Conservation (phyloP, 2,797 vertebrate species). For the Cossypha caffra region DNA sequence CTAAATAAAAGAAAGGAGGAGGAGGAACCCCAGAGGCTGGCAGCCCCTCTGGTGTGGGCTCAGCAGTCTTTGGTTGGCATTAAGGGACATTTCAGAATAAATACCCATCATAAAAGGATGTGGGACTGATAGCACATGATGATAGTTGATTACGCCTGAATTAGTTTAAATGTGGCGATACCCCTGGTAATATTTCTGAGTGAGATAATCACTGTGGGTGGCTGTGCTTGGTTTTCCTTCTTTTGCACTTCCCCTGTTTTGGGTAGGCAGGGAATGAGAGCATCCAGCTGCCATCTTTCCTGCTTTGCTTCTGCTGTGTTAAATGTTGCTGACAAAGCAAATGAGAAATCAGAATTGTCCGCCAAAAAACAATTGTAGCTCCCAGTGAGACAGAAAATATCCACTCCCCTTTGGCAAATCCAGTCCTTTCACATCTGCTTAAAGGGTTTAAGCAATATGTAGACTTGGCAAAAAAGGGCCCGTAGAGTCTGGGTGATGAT, state of each 20-base stretch:
- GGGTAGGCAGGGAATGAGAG: background rate
- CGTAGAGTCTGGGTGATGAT: background rate
- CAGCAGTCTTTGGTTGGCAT: background rate
- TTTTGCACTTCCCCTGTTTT: background rate
- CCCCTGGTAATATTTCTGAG: fast-evolving
- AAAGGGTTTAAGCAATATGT: background rate
- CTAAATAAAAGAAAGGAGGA: background rate
- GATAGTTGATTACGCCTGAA: background rate
- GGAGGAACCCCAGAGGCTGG: background rate
- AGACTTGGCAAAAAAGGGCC: background rate
- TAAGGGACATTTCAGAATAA: background rate
- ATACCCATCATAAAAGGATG: fast-evolving
- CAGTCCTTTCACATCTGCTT: background rate
- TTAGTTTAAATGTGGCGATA: fast-evolving
- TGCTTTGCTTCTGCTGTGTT: background rate
- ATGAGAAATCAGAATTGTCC: background rate
- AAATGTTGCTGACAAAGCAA: background rate
- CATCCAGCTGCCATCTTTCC: background rate
- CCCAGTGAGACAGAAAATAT: background rate
- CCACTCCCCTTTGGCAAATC: background rate
- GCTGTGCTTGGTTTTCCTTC: background rate
- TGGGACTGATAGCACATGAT: background rate
- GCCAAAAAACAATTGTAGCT: background rate
- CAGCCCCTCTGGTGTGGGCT: background rate
- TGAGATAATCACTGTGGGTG: background rate